Conservation (phyloP, 1,140 invertebrate species). For the Aphis craccivora region DNA sequence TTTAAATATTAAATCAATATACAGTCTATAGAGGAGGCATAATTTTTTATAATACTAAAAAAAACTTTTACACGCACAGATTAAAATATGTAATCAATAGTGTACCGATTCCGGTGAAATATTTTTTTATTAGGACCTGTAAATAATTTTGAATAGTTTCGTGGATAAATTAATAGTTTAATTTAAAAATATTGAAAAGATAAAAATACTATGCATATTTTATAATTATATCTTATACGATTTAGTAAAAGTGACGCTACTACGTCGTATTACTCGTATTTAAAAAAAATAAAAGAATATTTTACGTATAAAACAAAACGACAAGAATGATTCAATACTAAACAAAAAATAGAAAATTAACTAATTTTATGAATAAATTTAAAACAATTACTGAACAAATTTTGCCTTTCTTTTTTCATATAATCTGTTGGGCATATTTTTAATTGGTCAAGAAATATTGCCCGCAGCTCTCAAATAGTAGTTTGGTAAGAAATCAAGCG, state of each 20-base stretch:
- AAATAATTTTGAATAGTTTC: background rate
- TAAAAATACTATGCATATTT: background rate
- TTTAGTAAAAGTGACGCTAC: background rate
- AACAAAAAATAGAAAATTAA: background rate
- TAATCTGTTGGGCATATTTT: constrained; percentile 16
- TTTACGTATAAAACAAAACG: background rate
- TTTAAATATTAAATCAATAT: background rate
- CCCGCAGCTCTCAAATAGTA: constrained; percentile 31
- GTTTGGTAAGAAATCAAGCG: constrained; percentile 36
- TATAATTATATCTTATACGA: background rate
- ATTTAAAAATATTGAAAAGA: background rate
- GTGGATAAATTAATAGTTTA: background rate
- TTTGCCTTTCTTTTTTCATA: constrained; percentile 13
- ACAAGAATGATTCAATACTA: background rate
- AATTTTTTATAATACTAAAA: background rate
- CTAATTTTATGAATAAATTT: constrained; percentile 11
- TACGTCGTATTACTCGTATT: no score
- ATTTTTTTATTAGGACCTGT: background rate
- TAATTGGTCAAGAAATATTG: constrained; percentile 39
- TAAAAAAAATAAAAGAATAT: background rate
- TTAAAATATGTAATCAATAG: background rate
- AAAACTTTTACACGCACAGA: background rate
- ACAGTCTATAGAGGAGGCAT: background rate
- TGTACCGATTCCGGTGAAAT: background rate
- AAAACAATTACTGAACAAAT: constrained; percentile 5